Evolutionary conservation across 2,113 vertebrate species (phyloP), one percentile per base, ranked within the genome.

Genomic region (Lepus americanus): DNA sequence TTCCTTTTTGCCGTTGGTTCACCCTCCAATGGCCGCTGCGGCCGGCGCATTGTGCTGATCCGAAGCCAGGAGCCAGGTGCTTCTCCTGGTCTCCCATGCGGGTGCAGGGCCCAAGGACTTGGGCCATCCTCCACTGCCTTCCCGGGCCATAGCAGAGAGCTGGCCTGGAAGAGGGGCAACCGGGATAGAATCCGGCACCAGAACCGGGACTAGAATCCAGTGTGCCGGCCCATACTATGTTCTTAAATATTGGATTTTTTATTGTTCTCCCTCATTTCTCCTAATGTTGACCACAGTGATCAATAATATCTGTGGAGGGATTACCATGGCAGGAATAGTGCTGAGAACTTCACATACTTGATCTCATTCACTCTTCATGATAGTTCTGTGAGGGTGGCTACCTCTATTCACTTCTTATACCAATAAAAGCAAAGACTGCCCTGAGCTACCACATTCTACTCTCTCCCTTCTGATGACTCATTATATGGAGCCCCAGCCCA

Each of bases 171-270:
- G 36, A 36, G 36, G 36, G 36, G 36, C 36, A 36, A 36, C 36
- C 36, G 36, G 36, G 36, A 36, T 36, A 36, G 36, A 36, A 36
- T 36, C 36, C 36, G 36, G 36, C 36, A 36, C 36, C 36, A 3
- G 2, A 36, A 36, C 36, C 36, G 36, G 36, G 36, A 36, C 36
- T 36, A 3, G 36, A 36, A 36, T 3, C 36, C 36, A 3, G 36
- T 36, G 36, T 36, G 36, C 36, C 36, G 36, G 36, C 36, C 14
- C 23, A 69, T 29, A 12, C 66, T 85, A 22, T 12, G 67, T 76
- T 89, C 66, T 77, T 74, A 78, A 25, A 31, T 77, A 19, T 78
- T 77, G 6, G 19, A 29, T 61, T 79, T 92, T 79, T 92, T 88
- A 20, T 31, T 23, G n/a, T 69, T 89, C n/a, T 73, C 66, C 64